Evolutionary conservation across 2,113 vertebrate species (phyloP), one percentile per base, ranked within the genome.

Genomic region (Oplegnathus fasciatus): DNA sequence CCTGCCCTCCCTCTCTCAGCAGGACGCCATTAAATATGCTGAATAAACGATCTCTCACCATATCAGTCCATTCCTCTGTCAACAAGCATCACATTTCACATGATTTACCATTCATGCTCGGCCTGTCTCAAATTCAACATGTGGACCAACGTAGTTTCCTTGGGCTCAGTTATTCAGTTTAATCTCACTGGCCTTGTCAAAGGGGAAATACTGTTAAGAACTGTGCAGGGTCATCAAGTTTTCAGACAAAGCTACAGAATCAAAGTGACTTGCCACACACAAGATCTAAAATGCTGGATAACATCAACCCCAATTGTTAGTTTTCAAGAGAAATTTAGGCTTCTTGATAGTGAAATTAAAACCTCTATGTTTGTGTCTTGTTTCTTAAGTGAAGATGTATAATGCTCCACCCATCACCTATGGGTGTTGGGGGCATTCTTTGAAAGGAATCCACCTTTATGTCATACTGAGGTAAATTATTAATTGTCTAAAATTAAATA

Each of bases 401-500:
- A 40, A 17, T 61, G 6, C n/a, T 58, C 71, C 52, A 65, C 62
- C 11, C 15, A 17, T 61, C 17, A 46, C 14, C 37, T 22, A 74
- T 17, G 18, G 22, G 10, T 46, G 26, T 28, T 75, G 46, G 17
- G 34, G 6, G 34, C 34, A 37, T 84, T 87, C 79, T 88, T 48
- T 87, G 34, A 37, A 74, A 87, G 88, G 64, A 90, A 89, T 80
- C 17, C 34, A 61, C 54, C 79, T 84, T 89, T 83, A 83, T 61
- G 50, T 80, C 28, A 50, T 77, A 75, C 69, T 8, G 14, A 14
- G 22, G 40, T 65, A 77, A 92, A 94, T 93, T 86, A 92, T 93
- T 93, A 61, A 94, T 84, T 20, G 34, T 58, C 50, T 78, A 54
- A 85, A 90, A 93, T 93, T 8, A 93, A 93, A 93, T 91, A 92